A percentile compares a stretch with the other conserved stretches of the same genome.
These are phyloP conservation scores for Drosophila macrospina DNA, from an alignment of 2,888 invertebrate species.

Conservation along the genomic window DNA sequence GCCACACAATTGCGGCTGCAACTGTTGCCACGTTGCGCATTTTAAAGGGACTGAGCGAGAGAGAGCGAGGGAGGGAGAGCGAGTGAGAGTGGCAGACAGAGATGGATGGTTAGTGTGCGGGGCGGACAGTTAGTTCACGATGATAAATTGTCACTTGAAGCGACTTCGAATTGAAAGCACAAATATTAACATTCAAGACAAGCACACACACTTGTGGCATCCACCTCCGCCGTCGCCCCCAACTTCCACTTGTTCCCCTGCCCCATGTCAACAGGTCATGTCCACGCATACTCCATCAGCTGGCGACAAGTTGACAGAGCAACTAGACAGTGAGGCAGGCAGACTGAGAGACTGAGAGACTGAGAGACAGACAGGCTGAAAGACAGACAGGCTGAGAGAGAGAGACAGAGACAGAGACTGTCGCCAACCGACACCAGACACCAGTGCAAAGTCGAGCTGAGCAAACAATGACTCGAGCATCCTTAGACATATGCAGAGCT, in stretches of 20 bases:
- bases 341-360: no score
- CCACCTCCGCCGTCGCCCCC: no score
- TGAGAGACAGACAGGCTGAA: no score
- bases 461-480: slow-evolving; percentile 22
- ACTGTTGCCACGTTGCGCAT: slow-evolving; percentile 23
- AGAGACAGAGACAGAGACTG: background rate
- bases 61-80: background rate
- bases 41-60: slow-evolving; percentile 25
- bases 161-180: slow-evolving; percentile 70
- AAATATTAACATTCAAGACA: slow-evolving; percentile 76
- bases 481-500: slow-evolving; percentile 28
- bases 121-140: slow-evolving; percentile 31
- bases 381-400: no score
- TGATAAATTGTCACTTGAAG: slow-evolving; percentile 61
- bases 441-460: slow-evolving; percentile 9
- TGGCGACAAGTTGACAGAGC: slow-evolving; percentile 14
- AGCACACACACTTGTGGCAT: slow-evolving; percentile 66
- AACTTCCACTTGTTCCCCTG: no score
- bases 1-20: slow-evolving; percentile 35
- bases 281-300: slow-evolving; percentile 28
- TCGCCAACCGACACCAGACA: slow-evolving; percentile 8
- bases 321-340: background rate
- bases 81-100: background rate
- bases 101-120: slow-evolving; percentile 2
- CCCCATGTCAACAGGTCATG: slow-evolving; percentile 18